phyloP scores from a whole-genome alignment of 2,888 invertebrate genomes.

The Ypsolopha scabrella region DNA sequence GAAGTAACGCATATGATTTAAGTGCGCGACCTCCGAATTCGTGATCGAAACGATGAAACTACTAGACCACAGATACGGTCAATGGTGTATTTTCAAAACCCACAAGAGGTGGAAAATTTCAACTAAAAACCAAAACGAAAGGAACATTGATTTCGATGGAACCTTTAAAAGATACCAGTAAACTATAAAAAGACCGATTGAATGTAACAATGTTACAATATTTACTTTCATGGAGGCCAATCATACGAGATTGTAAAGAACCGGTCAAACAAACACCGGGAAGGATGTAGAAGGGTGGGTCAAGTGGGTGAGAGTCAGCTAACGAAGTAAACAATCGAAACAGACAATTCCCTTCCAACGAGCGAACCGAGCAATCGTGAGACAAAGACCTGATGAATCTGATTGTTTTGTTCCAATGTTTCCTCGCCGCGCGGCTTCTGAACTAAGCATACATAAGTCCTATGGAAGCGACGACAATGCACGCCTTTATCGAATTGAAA shows the following conservation, averaged over 20 bases:
- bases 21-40: too few species aligned
- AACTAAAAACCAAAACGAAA: too few species aligned
- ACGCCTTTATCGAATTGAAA: not conserved
- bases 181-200: too few species aligned
- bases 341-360: conserved; percentile 45
- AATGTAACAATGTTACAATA: not conserved
- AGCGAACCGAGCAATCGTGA: conserved; percentile 29
- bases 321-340: conserved; percentile 66
- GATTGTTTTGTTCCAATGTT: conserved; percentile 46
- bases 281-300: not conserved
- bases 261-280: not conserved
- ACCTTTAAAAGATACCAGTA: too few species aligned
- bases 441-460: conserved; percentile 23
- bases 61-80: too few species aligned
- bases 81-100: too few species aligned
- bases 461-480: not conserved
- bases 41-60: too few species aligned
- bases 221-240: not conserved
- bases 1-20: too few species aligned
- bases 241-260: not conserved
- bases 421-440: conserved; percentile 27
- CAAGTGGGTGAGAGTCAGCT: conserved; percentile 38
- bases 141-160: too few species aligned
- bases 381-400: conserved; percentile 53
- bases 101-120: too few species aligned